Evolutionary conservation across 2,888 invertebrate genomes (phyloP).

Genomic region (Tetragnatha montana): DNA sequence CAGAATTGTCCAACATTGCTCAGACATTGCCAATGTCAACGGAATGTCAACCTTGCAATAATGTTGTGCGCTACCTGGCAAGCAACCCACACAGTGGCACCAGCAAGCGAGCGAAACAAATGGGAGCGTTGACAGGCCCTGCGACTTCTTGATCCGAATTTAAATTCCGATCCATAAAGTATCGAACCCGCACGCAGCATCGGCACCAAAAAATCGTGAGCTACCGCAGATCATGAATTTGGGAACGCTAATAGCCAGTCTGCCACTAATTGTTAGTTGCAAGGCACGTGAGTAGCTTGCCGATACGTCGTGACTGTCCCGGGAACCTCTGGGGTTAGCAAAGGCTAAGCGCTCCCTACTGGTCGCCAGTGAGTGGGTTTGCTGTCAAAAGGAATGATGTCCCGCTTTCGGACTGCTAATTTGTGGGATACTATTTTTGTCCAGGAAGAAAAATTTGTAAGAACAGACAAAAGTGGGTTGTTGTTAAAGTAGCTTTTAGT

Average conservation of each 20-base stretch:
- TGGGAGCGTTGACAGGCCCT: constrained; percentile 40
- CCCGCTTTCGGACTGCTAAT: no score
- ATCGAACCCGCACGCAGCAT: constrained; percentile 41
- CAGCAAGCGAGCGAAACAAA: constrained; percentile 29
- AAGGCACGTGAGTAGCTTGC: constrained; percentile 53
- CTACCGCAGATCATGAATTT: constrained; percentile 63
- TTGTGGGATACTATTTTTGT: no score
- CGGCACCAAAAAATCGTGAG: constrained; percentile 59
- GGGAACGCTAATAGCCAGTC: constrained; percentile 61
- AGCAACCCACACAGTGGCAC: not conserved
- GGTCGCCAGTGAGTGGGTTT: not conserved
- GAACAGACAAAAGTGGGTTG: no score
- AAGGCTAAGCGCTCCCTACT: not conserved
- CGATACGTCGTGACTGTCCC: constrained; percentile 56
- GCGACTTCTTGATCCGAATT: constrained; percentile 44
- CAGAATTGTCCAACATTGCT: no score
- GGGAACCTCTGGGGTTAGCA: not conserved
- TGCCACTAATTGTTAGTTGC: constrained; percentile 65
- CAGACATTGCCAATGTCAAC: no score
- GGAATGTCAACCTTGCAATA: no score
- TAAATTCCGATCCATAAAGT: constrained; percentile 24
- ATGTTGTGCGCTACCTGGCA: no score
- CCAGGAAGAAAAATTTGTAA: no score
- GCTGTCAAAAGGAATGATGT: not conserved
- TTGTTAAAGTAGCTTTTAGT: no score